A percentile compares a stretch with the other conserved stretches of the same genome.
Evolutionary conservation across 2,113 vertebrate genomes (phyloP).

Genomic region (Urocitellus parryii): DNA sequence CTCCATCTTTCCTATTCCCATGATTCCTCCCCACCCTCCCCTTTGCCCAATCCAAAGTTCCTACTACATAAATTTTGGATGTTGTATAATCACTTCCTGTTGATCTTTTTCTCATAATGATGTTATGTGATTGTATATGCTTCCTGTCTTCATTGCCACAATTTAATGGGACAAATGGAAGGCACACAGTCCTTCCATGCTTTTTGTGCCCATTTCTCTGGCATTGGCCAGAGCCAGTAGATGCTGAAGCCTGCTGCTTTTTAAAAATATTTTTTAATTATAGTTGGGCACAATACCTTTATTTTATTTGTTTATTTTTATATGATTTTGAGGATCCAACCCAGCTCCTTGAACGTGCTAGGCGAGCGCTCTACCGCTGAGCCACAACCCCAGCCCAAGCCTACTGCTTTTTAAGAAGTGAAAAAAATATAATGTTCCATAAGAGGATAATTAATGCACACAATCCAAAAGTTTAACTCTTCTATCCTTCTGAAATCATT

Average conservation of each 20-base stretch:
- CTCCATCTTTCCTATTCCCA: no score
- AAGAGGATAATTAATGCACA: background rate
- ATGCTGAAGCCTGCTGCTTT: background rate
- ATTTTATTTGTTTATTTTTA: no score
- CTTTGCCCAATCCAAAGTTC: no score
- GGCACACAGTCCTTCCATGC: background rate
- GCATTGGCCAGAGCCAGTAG: background rate
- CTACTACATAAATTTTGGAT: background rate
- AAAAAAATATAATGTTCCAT: background rate
- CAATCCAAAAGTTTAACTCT: background rate
- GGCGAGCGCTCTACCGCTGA: no score
- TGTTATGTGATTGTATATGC: background rate
- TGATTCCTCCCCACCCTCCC: no score
- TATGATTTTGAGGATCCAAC: no score
- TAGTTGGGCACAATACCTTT: no score
- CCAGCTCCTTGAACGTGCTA: no score
- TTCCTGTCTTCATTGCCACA: background rate
- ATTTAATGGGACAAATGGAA: background rate
- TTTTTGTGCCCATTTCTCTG: background rate
- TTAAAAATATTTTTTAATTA: no score
- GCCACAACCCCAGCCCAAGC: no score
- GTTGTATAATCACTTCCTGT: background rate
- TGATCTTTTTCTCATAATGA: background rate
- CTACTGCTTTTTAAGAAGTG: constrained; percentile 24
- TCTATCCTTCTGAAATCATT: background rate